These are phyloP conservation scores for Cossypha dichroa DNA, from an alignment of 2,797 vertebrate species.

Conservation along the genomic window DNA sequence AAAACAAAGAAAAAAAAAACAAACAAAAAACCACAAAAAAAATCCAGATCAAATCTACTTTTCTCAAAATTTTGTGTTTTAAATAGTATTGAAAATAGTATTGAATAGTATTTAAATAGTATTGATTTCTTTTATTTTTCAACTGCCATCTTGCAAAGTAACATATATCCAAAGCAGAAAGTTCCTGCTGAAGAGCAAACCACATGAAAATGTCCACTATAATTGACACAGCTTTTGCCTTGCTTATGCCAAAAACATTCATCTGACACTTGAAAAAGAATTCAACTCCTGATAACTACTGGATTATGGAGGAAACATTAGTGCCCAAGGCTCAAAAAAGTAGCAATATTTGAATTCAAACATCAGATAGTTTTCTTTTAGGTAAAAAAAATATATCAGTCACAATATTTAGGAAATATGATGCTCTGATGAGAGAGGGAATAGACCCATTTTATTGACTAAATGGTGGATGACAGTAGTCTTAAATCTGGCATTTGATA, in stretches of 20 bases:
- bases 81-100: not conserved
- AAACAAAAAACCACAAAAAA: rapidly evolving
- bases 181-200: not conserved
- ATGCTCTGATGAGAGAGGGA: not conserved
- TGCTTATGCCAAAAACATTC: not conserved
- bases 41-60: not conserved
- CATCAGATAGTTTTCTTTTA: not conserved
- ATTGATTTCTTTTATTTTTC: not conserved
- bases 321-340: not conserved
- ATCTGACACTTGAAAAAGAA: not conserved
- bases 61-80: not conserved
- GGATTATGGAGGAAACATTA: not conserved
- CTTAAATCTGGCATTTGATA: not conserved
- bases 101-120: not conserved
- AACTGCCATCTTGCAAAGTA: not conserved
- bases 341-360: not conserved
- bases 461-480: not conserved
- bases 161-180: not conserved
- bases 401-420: not conserved
- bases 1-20: not conserved
- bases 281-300: not conserved
- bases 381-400: not conserved
- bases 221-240: not conserved
- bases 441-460: not conserved
- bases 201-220: not conserved